Evolutionary conservation across 2,113 vertebrate species (phyloP).

Genomic region (Dryoscopus gambensis): DNA sequence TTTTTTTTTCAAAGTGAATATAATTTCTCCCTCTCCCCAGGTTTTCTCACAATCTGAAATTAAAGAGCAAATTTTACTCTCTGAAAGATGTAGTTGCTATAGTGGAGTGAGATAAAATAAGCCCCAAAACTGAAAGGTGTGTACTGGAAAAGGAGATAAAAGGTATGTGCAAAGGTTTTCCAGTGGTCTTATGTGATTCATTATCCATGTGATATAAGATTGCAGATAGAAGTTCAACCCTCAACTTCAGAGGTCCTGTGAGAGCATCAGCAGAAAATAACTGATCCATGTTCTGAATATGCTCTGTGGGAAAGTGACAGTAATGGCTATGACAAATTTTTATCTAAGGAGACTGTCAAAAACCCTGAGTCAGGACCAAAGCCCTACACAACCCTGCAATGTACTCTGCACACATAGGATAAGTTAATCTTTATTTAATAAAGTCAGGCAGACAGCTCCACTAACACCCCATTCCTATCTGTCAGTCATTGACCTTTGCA

Average conservation of each 20-base stretch:
- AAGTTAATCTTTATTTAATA: slow-evolving; percentile 25
- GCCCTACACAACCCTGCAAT: not conserved
- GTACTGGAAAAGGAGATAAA: not conserved
- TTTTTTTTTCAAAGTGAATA: not conserved
- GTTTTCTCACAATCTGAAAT: not conserved
- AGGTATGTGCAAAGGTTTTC: not conserved
- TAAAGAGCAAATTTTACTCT: not conserved
- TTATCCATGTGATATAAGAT: not conserved
- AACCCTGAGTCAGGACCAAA: not conserved
- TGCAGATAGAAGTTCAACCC: not conserved
- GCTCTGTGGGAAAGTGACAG: not conserved
- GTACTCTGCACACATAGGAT: not conserved
- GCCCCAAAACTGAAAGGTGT: not conserved
- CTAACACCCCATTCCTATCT: not conserved
- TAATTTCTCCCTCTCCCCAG: not conserved
- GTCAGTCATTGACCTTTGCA: not conserved
- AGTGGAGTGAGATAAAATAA: not conserved
- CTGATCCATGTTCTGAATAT: not conserved
- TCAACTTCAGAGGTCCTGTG: not conserved
- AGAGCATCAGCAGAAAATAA: not conserved
- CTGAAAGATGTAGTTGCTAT: not conserved
- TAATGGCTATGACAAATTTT: not conserved
- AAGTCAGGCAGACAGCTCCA: not conserved
- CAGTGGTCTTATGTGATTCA: not conserved
- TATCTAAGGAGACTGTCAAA: not conserved